These are phyloP conservation scores for Heliopora coerulea DNA, from an alignment of 92 coral and sea anemone genomes.

Conservation along the genomic window DNA sequence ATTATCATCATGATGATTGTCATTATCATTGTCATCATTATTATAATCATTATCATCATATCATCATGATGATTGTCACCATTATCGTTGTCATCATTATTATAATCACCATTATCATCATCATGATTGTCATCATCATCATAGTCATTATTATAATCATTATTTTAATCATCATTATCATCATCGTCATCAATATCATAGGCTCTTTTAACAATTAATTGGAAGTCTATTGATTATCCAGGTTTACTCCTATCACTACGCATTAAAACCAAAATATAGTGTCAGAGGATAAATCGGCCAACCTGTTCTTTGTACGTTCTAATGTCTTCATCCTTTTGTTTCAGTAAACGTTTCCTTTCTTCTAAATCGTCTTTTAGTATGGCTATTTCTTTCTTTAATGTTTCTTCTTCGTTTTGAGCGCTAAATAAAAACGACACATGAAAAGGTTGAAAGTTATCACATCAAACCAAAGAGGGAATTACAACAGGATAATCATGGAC, in stretches of 20 bases:
- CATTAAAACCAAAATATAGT: neutral
- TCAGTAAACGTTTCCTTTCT: slow-evolving; percentile 32
- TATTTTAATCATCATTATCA: neutral
- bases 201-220: too few species aligned
- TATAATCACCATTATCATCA: slow-evolving; percentile 1
- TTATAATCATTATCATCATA: neutral
- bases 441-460: neutral
- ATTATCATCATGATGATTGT: neutral
- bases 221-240: too few species aligned
- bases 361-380: slow-evolving; percentile 49
- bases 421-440: slow-evolving; percentile 21
- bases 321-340: slow-evolving; percentile 64
- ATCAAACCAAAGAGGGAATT: neutral
- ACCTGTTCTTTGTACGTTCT: slow-evolving; percentile 68
- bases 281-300: neutral
- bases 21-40: neutral
- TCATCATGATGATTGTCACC: neutral
- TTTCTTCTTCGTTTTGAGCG: slow-evolving; percentile 45
- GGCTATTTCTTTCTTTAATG: slow-evolving; percentile 49
- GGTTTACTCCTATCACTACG: neutral
- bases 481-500: neutral
- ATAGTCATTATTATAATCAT: neutral
- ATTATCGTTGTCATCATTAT: neutral
- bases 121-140: neutral
- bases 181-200: neutral